phyloP scores from a whole-genome alignment of 2,797 vertebrate species.

The Smutsia temminckii region DNA sequence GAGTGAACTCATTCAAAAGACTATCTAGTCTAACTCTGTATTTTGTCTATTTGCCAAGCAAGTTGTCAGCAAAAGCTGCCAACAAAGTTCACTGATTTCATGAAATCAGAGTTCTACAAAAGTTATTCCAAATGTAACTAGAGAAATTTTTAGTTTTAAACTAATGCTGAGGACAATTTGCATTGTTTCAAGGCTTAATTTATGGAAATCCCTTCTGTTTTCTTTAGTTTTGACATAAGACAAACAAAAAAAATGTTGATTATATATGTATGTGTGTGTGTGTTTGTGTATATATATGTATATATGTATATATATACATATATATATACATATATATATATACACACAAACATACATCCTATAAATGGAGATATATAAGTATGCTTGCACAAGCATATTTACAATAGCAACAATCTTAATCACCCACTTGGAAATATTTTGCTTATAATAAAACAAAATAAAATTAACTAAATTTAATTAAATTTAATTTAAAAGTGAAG shows the following conservation, averaged over 20 bases:
- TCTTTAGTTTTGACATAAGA: not conserved
- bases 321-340: not conserved
- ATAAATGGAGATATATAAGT: not conserved
- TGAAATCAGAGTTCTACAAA: not conserved
- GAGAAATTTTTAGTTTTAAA: not conserved
- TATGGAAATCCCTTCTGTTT: not conserved
- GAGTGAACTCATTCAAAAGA: not conserved
- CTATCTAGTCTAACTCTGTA: not conserved
- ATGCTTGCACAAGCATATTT: not conserved
- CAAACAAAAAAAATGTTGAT: not conserved
- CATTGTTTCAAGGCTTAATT: not conserved
- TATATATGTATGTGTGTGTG: not conserved
- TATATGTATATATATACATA: not conserved
- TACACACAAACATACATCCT: not conserved
- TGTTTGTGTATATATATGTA: not conserved
- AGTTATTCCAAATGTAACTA: not conserved
- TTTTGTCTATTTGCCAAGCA: constrained; percentile 3
- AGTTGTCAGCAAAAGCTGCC: not conserved
- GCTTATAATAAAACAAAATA: not conserved
- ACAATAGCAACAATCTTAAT: not conserved
- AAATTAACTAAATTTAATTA: not conserved
- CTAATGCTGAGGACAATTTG: not conserved
- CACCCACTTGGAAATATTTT: not conserved
- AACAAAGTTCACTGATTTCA: not conserved
- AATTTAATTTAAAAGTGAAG: not conserved